Base-by-base conservation (phyloP, 2,888 invertebrate species). In the Kuschelorhynchus macadamiae region DNA sequence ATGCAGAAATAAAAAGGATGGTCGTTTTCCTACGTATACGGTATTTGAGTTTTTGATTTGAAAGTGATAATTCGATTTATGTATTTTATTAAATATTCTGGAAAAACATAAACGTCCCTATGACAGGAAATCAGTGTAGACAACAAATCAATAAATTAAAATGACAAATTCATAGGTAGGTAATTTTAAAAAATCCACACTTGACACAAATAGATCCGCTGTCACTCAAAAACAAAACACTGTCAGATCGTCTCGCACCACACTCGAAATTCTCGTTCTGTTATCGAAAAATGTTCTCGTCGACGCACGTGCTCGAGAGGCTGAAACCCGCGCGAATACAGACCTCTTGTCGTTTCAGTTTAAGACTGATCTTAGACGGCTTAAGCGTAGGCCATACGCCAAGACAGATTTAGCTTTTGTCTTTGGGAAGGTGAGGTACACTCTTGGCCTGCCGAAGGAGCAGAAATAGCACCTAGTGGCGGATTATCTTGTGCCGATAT, bases 301-400 rank as follows among this genome's bases (percentile, higher is more conserved):
- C 11, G 47, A 41, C 30, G 42, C 68, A 63, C 79, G 80, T 79
- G 78, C 67, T 75, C 69, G 74, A 59, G 69, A 65, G 72, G 44
- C 72, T 68, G 47, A 67, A 61, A 49, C 62, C 64, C 63, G 53
- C 47, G 50, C 68, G 70, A 74, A 71, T 74, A 79, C 77, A 74
- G 77, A 75, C 78, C 72, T 76, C 70, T 70, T 77, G 76, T 75
- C 73, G 78, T 74, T 74, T 74, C 60, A 72, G 73, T 72, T 76
- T 70, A 72, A 73, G 76, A 81, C 81, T 81, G 78, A 80, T 42
- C 53, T 55, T 56, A 44, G n/a, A 32, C 30, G 11, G 5, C 5
- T 3, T 3, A 2, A n/a, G 74, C 64, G 68, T 73, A 73, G 72
- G 70, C 59, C 9, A 33, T 61, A 61, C 55, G 67, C 61, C 61